Evolutionary conservation across 1,140 invertebrate genomes (phyloP), one percentile per base, ranked within the genome.

Genomic region (Euura saliciscinereae): DNA sequence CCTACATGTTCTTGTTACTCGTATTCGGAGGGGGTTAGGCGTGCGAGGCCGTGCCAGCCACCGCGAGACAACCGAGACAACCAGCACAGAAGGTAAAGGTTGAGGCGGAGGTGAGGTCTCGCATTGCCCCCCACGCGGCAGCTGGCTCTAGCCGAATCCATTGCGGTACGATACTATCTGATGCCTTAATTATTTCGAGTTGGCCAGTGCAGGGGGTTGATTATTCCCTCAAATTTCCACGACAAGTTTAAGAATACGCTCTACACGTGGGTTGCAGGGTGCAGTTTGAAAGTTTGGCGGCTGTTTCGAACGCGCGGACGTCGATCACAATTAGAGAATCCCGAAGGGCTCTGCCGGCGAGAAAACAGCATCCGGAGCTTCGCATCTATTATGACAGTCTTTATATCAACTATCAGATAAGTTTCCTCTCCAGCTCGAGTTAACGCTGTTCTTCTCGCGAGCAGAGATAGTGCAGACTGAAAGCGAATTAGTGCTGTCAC

Each of bases 261-360:
- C n/a, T n/a, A n/a, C n/a, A n/a, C n/a, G n/a, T n/a, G n/a, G n/a
- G n/a, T n/a, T n/a, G n/a, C n/a, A n/a, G n/a, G 28, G 28, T 28
- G 28, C 28, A 28, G 28, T 28, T 28, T 28, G 28, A 51, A 51
- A 51, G 46, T 51, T 51, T n/a, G 46, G 46, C 46, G 46, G 2
- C 46, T 51, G 46, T 51, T 51, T 2, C 46, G 46, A 28, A 51
- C 7, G 7, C 80, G 78, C 77, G 81, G 82, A 80, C 82, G 82
- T 83, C 82, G 80, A 81, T 83, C 82, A 83, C 82, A 82, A 83
- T 83, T 83, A 83, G 78, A 80, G 78, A 67, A 76, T 83, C 82
- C 81, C 81, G 73, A 75, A 78, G 78, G 78, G 79, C 11, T 79
- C 76, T 78, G 28, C 1, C 28, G 73, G 73, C 72, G 70, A 67